Evolutionary conservation across 2,888 invertebrate species (phyloP).

Genomic region (Therioaphis trifolii): DNA sequence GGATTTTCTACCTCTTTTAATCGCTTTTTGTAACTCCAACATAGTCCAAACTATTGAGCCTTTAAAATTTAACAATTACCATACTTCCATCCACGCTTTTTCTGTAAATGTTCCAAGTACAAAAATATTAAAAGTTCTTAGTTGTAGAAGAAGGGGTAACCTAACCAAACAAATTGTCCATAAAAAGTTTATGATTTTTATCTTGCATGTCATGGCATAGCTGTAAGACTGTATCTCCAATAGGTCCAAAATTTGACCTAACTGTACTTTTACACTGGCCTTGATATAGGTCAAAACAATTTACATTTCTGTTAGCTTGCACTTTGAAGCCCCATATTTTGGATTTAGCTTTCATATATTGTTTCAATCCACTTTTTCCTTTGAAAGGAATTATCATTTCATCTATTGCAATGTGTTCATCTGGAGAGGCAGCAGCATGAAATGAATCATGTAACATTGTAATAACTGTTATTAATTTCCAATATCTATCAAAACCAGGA

Average conservation of each 20-base stretch:
- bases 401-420: background rate
- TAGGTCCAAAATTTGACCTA: background rate
- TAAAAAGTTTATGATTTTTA: background rate
- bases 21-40: background rate
- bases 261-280: background rate
- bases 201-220: background rate
- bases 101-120: background rate
- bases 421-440: background rate
- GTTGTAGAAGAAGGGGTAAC: background rate
- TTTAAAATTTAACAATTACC: constrained; percentile 20
- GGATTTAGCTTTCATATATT: background rate
- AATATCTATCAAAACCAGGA: background rate
- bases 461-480: background rate
- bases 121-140: background rate
- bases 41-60: constrained; percentile 32
- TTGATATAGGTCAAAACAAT: background rate
- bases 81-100: constrained; percentile 23
- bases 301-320: background rate
- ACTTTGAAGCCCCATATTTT: background rate
- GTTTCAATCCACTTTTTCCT: background rate
- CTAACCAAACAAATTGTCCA: background rate
- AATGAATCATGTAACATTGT: constrained; percentile 1
- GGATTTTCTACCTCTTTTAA: constrained; percentile 14
- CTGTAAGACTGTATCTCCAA: background rate
- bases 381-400: constrained; percentile 10